Base-by-base conservation (phyloP, 2,113 vertebrate species). In the Lagopus muta region DNA sequence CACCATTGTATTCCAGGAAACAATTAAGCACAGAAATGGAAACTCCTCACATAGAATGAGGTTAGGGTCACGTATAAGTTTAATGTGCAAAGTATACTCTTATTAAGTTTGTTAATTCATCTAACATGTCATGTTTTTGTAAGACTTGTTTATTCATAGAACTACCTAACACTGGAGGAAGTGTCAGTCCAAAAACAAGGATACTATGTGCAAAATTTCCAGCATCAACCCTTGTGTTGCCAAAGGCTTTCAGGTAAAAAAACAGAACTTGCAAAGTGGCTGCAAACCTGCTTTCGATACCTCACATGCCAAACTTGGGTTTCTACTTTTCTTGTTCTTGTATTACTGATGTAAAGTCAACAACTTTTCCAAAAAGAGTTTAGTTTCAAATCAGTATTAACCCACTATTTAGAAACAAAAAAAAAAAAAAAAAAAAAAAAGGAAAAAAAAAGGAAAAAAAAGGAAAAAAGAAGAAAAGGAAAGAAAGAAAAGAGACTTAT, bases 361-460 rank as follows among this genome's bases (percentile, higher is more conserved):
- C 97, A 97, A 96, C 96, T 97, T 98, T 95, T 96, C 96, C 92
- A 92, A 96, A 98, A 97, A 95, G 78, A 90, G 93, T 97, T 98
- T 97, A 97, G 97, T 98, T 98, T 98, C 97, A 98, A 95, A 97
- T 98, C 97, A 98, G 95, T 97, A 98, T 97, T 97, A 98, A 97
- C 97, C 86, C 96, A 98, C 97, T 98, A 97, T 97, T 98, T 90
- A 98, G 95, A 97, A 96, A 94, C 70, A 86, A 95, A 90, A 90
- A 48, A 86, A 90, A 90, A 71, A 34, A 89, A 90, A 76, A 67
- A 83, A 85, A 89, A 80, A 43, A 50, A 87, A 73, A 65, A 94
- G 40, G 40, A 81, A 57, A 38, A 42, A 89, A 52, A 8, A 28
- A 28, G 16, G 14, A 5, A 28, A 54, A 88, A 96, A 93, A 73